A percentile compares a stretch with the other conserved stretches of the same genome.
phyloP scores from a whole-genome alignment of 2,888 invertebrate genomes.

The Mythimna pallens region DNA sequence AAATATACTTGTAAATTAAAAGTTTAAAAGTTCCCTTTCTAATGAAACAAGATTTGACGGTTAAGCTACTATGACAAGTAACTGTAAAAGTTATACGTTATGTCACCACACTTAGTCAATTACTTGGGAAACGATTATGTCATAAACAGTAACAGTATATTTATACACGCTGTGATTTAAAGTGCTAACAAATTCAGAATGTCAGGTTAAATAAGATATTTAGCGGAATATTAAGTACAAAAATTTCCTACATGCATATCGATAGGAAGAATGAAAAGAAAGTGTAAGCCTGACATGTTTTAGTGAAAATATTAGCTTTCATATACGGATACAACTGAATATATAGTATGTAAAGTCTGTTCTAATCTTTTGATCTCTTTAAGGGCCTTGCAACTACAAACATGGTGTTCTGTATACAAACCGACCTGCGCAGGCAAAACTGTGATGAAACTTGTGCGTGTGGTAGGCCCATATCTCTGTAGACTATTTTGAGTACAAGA shows the following conservation, averaged over 20 bases:
- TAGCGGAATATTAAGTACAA: background rate
- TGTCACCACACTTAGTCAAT: conserved; percentile 20
- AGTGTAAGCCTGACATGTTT: conserved; percentile 3
- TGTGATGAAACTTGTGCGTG: too few relatives aligned
- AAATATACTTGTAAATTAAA: background rate
- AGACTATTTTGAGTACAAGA: background rate
- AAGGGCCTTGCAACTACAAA: too few relatives aligned
- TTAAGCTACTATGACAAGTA: conserved; percentile 9
- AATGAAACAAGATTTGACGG: conserved; percentile 24
- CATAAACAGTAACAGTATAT: conserved; percentile 12
- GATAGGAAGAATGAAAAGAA: background rate
- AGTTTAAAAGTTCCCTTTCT: conserved; percentile 5
- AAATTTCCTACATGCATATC: conserved; percentile 6
- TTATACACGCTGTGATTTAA: background rate
- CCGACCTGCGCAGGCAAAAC: too few relatives aligned
- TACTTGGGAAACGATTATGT: conserved; percentile 25
- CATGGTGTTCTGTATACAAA: too few relatives aligned
- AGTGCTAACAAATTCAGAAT: background rate
- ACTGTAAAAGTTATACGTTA: conserved; percentile 29
- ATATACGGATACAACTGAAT: background rate
- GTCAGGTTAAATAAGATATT: background rate
- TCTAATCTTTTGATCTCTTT: background rate
- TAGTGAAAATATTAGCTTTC: background rate
- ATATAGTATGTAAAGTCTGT: background rate
- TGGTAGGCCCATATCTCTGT: too few relatives aligned